Percentiles rank a stretch among this genome's conserved stretches.
Conservation (phyloP, 2,888 invertebrate genomes). For the Cephus pygmeus region DNA sequence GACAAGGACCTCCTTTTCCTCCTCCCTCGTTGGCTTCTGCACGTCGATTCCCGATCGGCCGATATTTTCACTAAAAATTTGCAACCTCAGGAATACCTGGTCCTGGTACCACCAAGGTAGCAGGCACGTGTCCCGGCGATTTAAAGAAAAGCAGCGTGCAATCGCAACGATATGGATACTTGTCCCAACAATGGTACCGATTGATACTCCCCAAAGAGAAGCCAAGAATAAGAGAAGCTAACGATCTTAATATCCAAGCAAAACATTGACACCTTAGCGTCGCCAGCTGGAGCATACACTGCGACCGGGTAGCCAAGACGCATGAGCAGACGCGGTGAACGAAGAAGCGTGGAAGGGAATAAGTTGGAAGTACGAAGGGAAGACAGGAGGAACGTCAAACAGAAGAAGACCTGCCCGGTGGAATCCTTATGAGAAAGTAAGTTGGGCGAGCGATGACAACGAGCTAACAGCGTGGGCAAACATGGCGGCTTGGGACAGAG, state of each 20-base stretch:
- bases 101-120: neutral
- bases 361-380: slow-evolving; percentile 11
- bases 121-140: neutral
- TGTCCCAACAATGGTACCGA: neutral
- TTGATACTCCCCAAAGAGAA: neutral
- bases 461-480: slow-evolving; percentile 62
- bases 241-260: slow-evolving; percentile 55
- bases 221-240: neutral
- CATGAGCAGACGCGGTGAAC: neutral
- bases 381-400: slow-evolving; percentile 47
- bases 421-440: slow-evolving; percentile 58
- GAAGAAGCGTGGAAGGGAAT: neutral
- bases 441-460: slow-evolving; percentile 60
- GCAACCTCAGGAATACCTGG: neutral
- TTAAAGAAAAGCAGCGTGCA: neutral
- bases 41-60: neutral
- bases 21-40: neutral
- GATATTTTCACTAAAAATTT: neutral
- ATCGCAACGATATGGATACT: neutral
- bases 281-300: slow-evolving; percentile 15
- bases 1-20: neutral
- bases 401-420: slow-evolving; percentile 47
- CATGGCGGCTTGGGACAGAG: slow-evolving; percentile 61
- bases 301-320: neutral
- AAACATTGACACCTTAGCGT: slow-evolving; percentile 61